Base-by-base conservation (phyloP, 2,113 vertebrate species). In the Conger conger region DNA sequence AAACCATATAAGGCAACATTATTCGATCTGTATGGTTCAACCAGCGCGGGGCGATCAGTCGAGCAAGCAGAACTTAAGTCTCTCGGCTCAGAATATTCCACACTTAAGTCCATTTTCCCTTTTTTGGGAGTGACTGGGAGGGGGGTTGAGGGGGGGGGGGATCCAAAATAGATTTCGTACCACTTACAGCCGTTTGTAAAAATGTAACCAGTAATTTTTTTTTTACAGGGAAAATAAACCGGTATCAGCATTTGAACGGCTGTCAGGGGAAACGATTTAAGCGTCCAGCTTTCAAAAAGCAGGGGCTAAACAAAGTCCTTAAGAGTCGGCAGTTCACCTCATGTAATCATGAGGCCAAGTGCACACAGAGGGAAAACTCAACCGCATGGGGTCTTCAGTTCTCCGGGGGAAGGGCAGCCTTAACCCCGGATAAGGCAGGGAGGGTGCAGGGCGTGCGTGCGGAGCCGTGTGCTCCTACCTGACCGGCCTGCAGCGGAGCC, bases 391-490 rank as follows among this genome's bases (percentile, higher is more conserved):
- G 18, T 80, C 33, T 85, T 60, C 81, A 88, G 85, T 82, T 80
- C 38, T 17, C 57, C 4, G 50, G 37, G 50, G 37, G 33, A 83
- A 81, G 85, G 77, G 85, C 45, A 42, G 57, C 35, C 82, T 89
- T 86, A 88, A 27, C 20, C 79, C 86, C 87, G 86, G 89, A 91
- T 89, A 90, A 93, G 93, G 89, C 63, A 87, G 86, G 50, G 85
- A 78, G 77, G 4, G 80, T 89, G 45, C 87, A 87, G 54, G 87
- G 79, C 86, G 42, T 86, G 35, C n/a, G 42, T 68, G 33, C 54
- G 57, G 76, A 77, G 23, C 33, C 60, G 35, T 63, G 80, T 45
- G 57, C 35, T 30, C 15, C 33, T 82, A 18, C 4, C 77, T 86
- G 37, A 35, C 87, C 42, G 20, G 36, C 68, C 79, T 63, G 81